A percentile compares a stretch with the other conserved stretches of the same genome.
phyloP scores from a whole-genome alignment of 2,888 invertebrate species.

The Epinotia demarniana region DNA sequence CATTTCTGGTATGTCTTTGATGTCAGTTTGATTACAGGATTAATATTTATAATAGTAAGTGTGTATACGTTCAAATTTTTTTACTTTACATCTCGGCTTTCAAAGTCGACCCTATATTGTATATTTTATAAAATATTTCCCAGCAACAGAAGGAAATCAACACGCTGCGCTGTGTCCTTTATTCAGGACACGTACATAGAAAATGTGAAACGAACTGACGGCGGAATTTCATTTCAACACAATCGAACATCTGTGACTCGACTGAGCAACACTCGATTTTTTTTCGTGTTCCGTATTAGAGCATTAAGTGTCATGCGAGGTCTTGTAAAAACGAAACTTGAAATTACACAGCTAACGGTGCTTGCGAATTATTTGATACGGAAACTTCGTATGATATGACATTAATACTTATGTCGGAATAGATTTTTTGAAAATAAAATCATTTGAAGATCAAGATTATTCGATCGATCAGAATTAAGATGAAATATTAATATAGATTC shows the following conservation, averaged over 20 bases:
- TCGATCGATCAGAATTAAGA: too few relatives aligned
- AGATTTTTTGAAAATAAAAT: too few relatives aligned
- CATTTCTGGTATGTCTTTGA: too few relatives aligned
- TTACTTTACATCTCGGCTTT: background rate
- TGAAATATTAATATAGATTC: too few relatives aligned
- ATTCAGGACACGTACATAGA: constrained; percentile 43
- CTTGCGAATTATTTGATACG: too few relatives aligned
- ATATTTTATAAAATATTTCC: constrained; percentile 18
- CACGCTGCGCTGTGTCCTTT: constrained; percentile 26
- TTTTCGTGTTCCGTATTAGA: constrained; percentile 12
- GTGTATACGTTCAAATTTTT: background rate
- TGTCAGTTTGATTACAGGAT: too few relatives aligned
- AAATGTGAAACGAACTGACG: constrained; percentile 44
- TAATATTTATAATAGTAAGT: too few relatives aligned
- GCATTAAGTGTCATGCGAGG: background rate
- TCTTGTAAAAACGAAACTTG: background rate
- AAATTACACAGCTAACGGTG: too few relatives aligned
- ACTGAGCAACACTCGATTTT: constrained; percentile 20
- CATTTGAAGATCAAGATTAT: too few relatives aligned
- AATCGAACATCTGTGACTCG: constrained; percentile 42
- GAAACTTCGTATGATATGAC: too few relatives aligned
- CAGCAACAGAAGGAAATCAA: constrained; percentile 26
- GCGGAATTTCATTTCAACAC: constrained; percentile 44
- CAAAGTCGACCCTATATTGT: background rate
- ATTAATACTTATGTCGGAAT: too few relatives aligned